Conservation (phyloP, 2,888 invertebrate species). For the Cryptus armator region DNA sequence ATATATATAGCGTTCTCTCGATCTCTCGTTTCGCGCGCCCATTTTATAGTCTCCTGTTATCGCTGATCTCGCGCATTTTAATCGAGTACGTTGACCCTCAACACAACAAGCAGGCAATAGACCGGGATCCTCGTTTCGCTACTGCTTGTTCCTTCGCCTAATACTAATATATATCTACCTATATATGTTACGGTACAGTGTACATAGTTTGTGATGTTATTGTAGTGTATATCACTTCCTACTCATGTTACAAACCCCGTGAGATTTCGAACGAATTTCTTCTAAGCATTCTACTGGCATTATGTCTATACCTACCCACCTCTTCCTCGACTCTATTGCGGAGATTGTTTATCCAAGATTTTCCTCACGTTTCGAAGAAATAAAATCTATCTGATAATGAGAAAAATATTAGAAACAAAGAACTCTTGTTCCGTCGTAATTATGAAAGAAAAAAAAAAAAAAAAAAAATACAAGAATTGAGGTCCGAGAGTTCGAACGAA, state of each 20-base stretch:
- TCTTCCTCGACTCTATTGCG: not conserved
- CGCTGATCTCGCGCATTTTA: conserved; percentile 42
- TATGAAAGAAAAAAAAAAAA: not conserved
- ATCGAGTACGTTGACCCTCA: conserved; percentile 38
- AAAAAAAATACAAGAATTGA: not conserved
- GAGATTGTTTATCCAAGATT: conserved; percentile 1
- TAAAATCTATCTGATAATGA: not conserved
- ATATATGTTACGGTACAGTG: conserved; percentile 7
- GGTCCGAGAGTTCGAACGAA: not conserved
- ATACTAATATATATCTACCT: conserved; percentile 26
- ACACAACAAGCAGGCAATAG: not conserved
- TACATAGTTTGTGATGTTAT: conserved; percentile 26
- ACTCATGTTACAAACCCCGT: conserved; percentile 29
- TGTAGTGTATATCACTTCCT: conserved; percentile 15
- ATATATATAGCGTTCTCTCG: not conserved
- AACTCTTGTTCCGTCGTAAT: not conserved
- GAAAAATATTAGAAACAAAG: not conserved
- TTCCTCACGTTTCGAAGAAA: not conserved
- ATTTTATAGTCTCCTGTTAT: conserved; percentile 35
- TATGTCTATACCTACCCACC: not conserved
- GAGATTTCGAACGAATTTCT: conserved; percentile 25
- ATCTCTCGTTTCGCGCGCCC: conserved; percentile 19
- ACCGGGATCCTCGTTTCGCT: conserved; percentile 36
- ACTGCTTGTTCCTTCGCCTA: conserved; percentile 24
- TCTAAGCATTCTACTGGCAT: not conserved